Base-by-base conservation (phyloP, 1,140 invertebrate species). In the Caligus rogercresseyi region DNA sequence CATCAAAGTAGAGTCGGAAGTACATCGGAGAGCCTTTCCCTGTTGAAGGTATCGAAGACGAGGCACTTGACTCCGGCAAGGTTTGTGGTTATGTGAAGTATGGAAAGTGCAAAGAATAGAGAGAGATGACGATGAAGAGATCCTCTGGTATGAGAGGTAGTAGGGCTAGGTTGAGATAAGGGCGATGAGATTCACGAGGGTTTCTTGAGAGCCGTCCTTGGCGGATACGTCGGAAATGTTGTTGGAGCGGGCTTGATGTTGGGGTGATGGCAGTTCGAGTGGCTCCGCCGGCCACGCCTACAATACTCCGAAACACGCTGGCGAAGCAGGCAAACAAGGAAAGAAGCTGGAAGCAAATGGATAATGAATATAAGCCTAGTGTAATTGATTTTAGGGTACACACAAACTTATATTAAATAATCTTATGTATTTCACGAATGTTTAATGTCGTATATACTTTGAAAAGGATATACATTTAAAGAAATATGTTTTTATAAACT, bases 181-280 rank as follows among this genome's bases (percentile, higher is more conserved):
- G 13, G 86, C 89, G 25, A 85, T 71, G 52, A 96, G 75, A 75
- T 96, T 96, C 0, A 96, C 89, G 67, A 89, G 79, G 0, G 90
- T 96, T 72, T 97, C 93, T 77, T 98, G 94, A 67, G 88, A 91
- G 7, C 87, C 86, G 74, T 97, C 94, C 78, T 97, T 97, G 0
- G 91, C 91, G 2, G 88, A 83, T 0, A 97, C 87, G 76, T 97
- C 85, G 15, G 61, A 56, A 16, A 63, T 63, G 25, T 63, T 63
- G 19, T 55, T 19, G 3, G 18, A 53, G 15, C 25, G 18, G 4
- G 58, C 58, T 73, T 90, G 88, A 74, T 97, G 93, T 68, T 94
- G 86, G n/a, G 0, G 89, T 92, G 65, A 98, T 75, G 2, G 91
- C 86, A 3, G 88, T 86, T 70, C 92, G 78, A 0, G 93, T 96